These are phyloP conservation scores for Plusia festucae DNA, from an alignment of 2,888 invertebrate genomes.

Conservation along the genomic window DNA sequence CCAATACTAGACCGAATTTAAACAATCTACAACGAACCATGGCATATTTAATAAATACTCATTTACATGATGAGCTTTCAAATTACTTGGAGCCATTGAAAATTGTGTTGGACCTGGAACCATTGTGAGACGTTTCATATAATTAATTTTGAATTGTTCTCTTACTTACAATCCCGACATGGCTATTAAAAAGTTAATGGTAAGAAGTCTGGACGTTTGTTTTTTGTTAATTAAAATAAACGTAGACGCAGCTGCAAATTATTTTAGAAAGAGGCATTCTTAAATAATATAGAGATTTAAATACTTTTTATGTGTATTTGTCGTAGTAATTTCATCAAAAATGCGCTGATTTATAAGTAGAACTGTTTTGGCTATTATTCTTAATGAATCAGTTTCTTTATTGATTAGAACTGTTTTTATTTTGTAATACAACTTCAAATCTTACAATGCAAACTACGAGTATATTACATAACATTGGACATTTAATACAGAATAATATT, in stretches of 20 bases:
- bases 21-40: slow-evolving; percentile 25
- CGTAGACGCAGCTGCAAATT: slow-evolving; percentile 55
- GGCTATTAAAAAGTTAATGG: slow-evolving; percentile 54
- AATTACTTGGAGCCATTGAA: slow-evolving; percentile 68
- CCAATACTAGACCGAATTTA: slow-evolving; percentile 33
- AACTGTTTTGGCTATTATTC: neutral
- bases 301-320: neutral
- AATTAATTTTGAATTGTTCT: slow-evolving; percentile 71
- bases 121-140: slow-evolving; percentile 66
- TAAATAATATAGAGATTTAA: neutral
- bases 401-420: no score
- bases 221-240: slow-evolving; percentile 56
- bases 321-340: neutral
- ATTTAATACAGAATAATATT: slow-evolving; percentile 38
- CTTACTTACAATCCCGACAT: slow-evolving; percentile 54
- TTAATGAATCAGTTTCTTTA: neutral
- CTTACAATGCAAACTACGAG: neutral
- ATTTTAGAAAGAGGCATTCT: slow-evolving; percentile 34
- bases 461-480: slow-evolving; percentile 23
- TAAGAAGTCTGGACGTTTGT: slow-evolving; percentile 48
- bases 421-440: neutral
- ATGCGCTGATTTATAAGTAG: neutral
- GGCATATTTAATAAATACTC: slow-evolving; percentile 67
- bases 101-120: slow-evolving; percentile 59
- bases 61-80: slow-evolving; percentile 69